phyloP scores from a whole-genome alignment of 37 sponge, comb jelly and placozoan genomes.

The Halisarca cf. caerulea region DNA sequence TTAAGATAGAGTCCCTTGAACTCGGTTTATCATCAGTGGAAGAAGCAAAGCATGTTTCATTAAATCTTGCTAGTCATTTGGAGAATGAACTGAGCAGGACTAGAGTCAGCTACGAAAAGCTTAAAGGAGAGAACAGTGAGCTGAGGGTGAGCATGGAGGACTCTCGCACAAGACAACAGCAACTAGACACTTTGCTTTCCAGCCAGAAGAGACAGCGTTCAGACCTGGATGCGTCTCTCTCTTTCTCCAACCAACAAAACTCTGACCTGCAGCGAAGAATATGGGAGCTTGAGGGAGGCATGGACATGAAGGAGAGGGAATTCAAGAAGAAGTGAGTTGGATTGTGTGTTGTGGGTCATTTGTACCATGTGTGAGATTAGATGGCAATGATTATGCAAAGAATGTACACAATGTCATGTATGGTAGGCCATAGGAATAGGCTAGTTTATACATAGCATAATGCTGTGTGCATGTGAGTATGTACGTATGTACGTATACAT shows the following conservation, averaged over 20 bases:
- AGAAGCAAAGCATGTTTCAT: slow-evolving; percentile 34
- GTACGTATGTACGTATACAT: neutral
- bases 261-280: slow-evolving; percentile 13
- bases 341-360: neutral
- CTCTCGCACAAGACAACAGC: slow-evolving; percentile 18
- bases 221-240: slow-evolving; percentile 34
- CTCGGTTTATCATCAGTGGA: slow-evolving; percentile 13
- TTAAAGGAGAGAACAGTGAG: slow-evolving; percentile 40
- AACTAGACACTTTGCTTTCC: slow-evolving; percentile 36
- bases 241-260: slow-evolving; percentile 32
- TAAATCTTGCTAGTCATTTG: slow-evolving; percentile 41
- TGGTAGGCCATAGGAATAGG: neutral
- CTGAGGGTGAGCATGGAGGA: slow-evolving; percentile 41
- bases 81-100: slow-evolving; percentile 40
- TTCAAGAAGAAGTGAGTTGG: neutral
- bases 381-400: too few relatives aligned
- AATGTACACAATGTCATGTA: slow-evolving; percentile 3
- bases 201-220: slow-evolving; percentile 39
- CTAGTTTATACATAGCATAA: neutral
- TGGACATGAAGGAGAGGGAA: slow-evolving; percentile 35
- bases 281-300: slow-evolving; percentile 16
- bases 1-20: slow-evolving; percentile 29
- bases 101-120: slow-evolving; percentile 9
- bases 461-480: neutral
- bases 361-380: neutral